Base-by-base conservation (phyloP, 2,888 invertebrate species). In the Thelaira solivaga region DNA sequence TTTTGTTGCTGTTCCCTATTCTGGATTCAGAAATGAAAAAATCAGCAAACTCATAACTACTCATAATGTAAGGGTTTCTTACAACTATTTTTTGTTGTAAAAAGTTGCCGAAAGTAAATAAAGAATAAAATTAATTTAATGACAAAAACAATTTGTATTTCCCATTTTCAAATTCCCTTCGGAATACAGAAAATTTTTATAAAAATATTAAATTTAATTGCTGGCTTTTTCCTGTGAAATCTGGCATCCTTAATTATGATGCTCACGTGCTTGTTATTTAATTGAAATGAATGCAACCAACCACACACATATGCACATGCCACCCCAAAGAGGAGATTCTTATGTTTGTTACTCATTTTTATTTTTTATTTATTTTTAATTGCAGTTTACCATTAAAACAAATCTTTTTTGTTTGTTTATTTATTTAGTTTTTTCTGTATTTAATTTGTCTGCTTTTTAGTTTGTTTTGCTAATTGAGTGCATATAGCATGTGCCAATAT, bases 231-330 rank as follows among this genome's bases (percentile, higher is more conserved):
- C n/a, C n/a, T n/a, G n/a, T n/a, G n/a, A n/a, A n/a, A n/a, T n/a
- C n/a, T n/a, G n/a, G n/a, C n/a, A n/a, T n/a, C 4, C 11, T 62
- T 62, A 51, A 73, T n/a, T n/a, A 49, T 31, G 34, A 73, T 53
- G 73, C 36, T 77, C 77, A 77, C 77, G 77, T 77, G 77, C 64
- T 73, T 69, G 18, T 49, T 55, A 43, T 77, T 73, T 59, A 77
- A 68, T 20, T 41, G 26, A 53, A 29, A 49, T 55, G 18, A 36
- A 20, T 10, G 20, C 45, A 61, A n/a, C n/a, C n/a, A n/a, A n/a
- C n/a, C 20, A 45, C 29, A 45, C 2, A 34, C 49, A 64, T 8
- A 22, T 18, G 18, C 11, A 57, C 39, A 16, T 18, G 20, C 34
- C n/a, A 10, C 8, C 43, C 43, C 11, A 41, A 2, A 26, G 16